These are phyloP conservation scores for Argya squamiceps DNA, from an alignment of 2,797 vertebrate species.

Conservation along the genomic window DNA sequence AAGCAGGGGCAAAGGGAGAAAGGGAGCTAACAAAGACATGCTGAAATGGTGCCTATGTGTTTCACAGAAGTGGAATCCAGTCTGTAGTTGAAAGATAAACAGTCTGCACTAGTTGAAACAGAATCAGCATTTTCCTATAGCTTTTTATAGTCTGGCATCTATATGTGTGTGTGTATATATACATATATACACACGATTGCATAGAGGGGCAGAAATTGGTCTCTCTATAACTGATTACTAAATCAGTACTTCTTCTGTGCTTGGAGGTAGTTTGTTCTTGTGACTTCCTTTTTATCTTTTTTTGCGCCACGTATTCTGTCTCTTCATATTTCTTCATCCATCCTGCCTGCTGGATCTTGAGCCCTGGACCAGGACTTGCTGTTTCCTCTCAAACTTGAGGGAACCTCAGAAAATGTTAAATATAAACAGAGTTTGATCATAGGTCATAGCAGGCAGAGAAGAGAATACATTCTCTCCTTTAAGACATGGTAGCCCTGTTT, in stretches of 20 bases:
- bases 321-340: background rate
- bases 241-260: background rate
- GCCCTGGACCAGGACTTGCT: background rate
- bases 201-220: background rate
- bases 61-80: background rate
- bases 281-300: background rate
- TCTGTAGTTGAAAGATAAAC: background rate
- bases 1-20: background rate
- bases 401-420: background rate
- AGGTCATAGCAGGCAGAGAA: background rate
- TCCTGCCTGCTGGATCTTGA: background rate
- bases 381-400: background rate
- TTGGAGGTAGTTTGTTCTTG: background rate
- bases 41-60: background rate
- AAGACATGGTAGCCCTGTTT: background rate
- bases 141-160: background rate
- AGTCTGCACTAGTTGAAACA: background rate
- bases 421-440: background rate
- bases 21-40: background rate
- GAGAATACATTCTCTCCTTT: background rate
- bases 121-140: background rate
- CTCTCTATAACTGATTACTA: background rate
- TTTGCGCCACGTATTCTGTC: background rate
- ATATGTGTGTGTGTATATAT: accelerated
- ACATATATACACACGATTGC: background rate